A percentile compares a stretch with the other conserved stretches of the same genome.
Conservation (phyloP, 2,797 vertebrate species). For the Helostoma temminkii region DNA sequence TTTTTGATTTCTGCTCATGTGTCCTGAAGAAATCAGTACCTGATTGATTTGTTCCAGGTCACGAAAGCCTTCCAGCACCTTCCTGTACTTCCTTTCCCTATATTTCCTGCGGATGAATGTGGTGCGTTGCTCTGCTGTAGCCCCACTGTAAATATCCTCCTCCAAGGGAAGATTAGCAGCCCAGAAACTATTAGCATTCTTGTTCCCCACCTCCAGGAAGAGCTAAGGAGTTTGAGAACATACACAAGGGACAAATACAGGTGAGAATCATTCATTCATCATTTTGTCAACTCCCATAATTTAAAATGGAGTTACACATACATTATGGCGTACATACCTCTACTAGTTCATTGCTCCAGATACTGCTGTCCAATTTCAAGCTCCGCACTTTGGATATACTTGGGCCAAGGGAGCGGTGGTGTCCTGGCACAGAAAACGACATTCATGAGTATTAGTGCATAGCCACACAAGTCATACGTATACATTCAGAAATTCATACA, state of each 20-base stretch:
- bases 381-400: conserved; percentile 94
- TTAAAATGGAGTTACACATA: neutral
- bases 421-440: conserved; percentile 82
- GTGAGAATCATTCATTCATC: conserved; percentile 5
- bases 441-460: neutral
- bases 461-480: neutral
- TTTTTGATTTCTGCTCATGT: neutral
- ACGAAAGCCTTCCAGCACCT: conserved; percentile 80
- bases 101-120: conserved; percentile 93
- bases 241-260: neutral
- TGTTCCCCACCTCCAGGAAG: conserved; percentile 94
- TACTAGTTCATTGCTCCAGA: conserved; percentile 98
- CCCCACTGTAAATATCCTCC: conserved; percentile 86
- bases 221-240: conserved; percentile 79
- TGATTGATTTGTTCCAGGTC: conserved; percentile 91
- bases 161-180: conserved; percentile 89
- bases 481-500: neutral
- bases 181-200: conserved; percentile 95
- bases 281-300: neutral
- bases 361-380: conserved; percentile 94
- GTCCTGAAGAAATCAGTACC: conserved; percentile 75
- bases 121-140: conserved; percentile 87
- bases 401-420: conserved; percentile 92
- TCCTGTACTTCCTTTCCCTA: conserved; percentile 92
- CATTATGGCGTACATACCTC: conserved; percentile 83